Evolutionary conservation across 2,888 invertebrate species (phyloP), one percentile per base, ranked within the genome.

Genomic region (Cryptosula pallasiana): DNA sequence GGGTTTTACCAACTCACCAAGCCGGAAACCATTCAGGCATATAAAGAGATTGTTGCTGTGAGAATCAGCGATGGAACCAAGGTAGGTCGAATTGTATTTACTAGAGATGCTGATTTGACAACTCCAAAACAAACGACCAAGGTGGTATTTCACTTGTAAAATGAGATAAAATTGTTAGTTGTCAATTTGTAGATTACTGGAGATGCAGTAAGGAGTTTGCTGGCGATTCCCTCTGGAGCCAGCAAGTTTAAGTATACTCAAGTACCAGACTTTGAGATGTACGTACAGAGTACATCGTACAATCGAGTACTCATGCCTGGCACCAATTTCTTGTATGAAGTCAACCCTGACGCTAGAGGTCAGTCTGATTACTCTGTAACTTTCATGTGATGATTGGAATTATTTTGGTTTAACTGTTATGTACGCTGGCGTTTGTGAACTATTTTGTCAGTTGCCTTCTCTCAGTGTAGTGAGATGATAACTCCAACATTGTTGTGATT

Each of bases 1-100:
- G 71, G 71, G 2, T 71, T 71, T 45, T 71, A 71, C 69, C 36
- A 71, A 25, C 63, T 71, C 20, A 71, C 71, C 23, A 71, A 71
- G 36, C 71, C 71, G 9, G 71, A 71, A 27, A 35, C 35, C 36
- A 71, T 71, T 23, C 55, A 63, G 25, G 69, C 55, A n/a, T 58
- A 71, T 32, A 71, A 71, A 25, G 71, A 71, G 71, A 58, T 71
- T 9, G 71, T 71, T 35, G 57, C 63, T 35, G 63, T 71, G 5
- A 55, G 63, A 23, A 20, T 35, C 29, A 57, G 57, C 36, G 63
- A 55, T 23, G 71, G 71, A n/a, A 27, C 55, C 9, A 25, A 58
- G 71, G 55, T 63, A 13, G 20, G 63, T 63, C 13, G 5, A 13
- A n/a, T n/a, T n/a, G n/a, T n/a, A n/a, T n/a, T n/a, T n/a, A n/a